Base-by-base conservation (phyloP, 2,113 vertebrate species). In the Syngnathus floridae region DNA sequence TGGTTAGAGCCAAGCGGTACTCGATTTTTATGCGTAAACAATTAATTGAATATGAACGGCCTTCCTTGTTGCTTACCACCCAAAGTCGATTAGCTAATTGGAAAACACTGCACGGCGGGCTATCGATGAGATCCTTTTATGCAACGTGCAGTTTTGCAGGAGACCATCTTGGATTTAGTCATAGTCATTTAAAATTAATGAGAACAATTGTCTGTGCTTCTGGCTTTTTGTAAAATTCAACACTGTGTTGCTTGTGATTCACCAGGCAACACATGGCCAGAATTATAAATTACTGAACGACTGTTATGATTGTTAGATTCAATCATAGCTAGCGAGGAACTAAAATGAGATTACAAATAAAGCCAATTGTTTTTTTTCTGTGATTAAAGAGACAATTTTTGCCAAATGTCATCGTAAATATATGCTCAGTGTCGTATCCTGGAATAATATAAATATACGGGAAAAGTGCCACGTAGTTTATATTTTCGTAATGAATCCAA, bases 181-280 rank as follows among this genome's bases (percentile, higher is more conserved):
- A 66, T 70, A 62, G 70, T n/a, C 63, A 54, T 73, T 66, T 65
- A 41, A 43, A 65, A 70, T 72, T 58, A 60, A 71, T 77, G 49
- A 41, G 36, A 66, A 72, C 65, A 55, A 62, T 73, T 71, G 63
- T 64, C 64, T 35, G 14, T 31, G 37, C 51, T 48, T 62, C 46
- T 78, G 72, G 72, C 75, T 66, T 73, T 73, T 73, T 68, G 31
- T 52, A 72, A 67, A 60, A 65, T 70, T 19, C 62, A 73, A 66
- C 36, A 69, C 19, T 65, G 65, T 79, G 62, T 62, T 72, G 19
- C 72, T 70, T 0, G 8, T 59, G 61, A 72, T 66, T 78, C 48
- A 43, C 45, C 31, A 61, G 37, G 56, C 4, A 49, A 61, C 22
- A 57, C 67, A 49, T 58, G 66, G 43, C 41, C 31, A 40, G 72